These are phyloP conservation scores for Cydia splendana DNA, from an alignment of 1,140 invertebrate genomes.

Conservation along the genomic window DNA sequence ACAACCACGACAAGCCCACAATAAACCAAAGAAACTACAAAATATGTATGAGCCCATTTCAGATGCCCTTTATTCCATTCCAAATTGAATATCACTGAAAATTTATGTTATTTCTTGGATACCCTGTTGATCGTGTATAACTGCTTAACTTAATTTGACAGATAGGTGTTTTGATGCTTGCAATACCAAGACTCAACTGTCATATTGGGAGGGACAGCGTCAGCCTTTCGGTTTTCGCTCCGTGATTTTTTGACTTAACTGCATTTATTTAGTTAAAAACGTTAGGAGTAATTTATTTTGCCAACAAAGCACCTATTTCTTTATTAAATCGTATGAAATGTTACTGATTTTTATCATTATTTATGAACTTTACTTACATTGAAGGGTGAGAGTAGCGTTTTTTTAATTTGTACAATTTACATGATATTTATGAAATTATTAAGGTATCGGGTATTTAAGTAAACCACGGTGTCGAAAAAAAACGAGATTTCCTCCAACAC, in stretches of 20 bases:
- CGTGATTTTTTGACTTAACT: conserved; percentile 16
- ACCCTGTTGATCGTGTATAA: too few species aligned
- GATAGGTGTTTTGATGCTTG: background rate
- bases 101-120: too few species aligned
- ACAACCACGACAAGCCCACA: too few species aligned
- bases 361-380: background rate
- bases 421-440: background rate
- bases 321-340: background rate
- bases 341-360: background rate
- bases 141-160: too few species aligned
- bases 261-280: conserved; percentile 16
- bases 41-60: too few species aligned
- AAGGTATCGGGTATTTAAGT: conserved; percentile 7
- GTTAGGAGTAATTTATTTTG: conserved; percentile 22
- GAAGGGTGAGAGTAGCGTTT: background rate
- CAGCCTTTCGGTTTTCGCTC: conserved; percentile 14
- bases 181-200: background rate
- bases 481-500: conserved; percentile 29
- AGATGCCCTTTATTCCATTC: too few species aligned
- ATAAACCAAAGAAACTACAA: too few species aligned
- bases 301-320: conserved; percentile 7
- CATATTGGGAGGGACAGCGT: background rate
- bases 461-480: conserved; percentile 32
- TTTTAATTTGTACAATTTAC: background rate
- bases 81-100: too few species aligned